phyloP scores from a whole-genome alignment of 2,888 invertebrate genomes.

The Epistrophe eligans region DNA sequence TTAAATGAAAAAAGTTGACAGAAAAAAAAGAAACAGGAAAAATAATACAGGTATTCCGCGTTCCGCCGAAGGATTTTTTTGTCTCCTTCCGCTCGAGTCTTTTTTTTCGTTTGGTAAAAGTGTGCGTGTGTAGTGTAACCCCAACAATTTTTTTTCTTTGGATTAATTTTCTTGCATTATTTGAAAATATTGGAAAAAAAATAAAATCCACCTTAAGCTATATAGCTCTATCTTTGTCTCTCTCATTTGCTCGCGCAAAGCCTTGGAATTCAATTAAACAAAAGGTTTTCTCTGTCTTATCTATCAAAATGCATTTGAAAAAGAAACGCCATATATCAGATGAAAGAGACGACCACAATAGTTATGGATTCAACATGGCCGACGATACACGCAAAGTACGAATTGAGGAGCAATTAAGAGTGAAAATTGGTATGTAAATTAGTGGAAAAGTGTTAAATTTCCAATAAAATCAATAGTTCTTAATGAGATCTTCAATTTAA shows the following conservation, averaged over 20 bases:
- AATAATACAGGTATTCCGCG: slow-evolving; percentile 20
- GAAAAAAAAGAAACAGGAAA: slow-evolving; percentile 39
- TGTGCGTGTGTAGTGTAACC: slow-evolving; percentile 61
- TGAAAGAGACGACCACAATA: slow-evolving; percentile 79
- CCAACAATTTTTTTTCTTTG: slow-evolving; percentile 38
- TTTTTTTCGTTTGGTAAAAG: slow-evolving; percentile 56
- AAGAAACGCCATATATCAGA: slow-evolving; percentile 82
- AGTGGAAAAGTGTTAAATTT: slow-evolving; percentile 66
- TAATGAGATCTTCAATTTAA: slow-evolving; percentile 34
- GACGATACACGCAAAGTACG: slow-evolving; percentile 95
- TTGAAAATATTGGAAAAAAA: slow-evolving; percentile 44
- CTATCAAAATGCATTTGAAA: slow-evolving; percentile 80
- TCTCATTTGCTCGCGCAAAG: slow-evolving; percentile 73
- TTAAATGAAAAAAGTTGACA: slow-evolving; percentile 44
- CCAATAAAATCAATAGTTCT: slow-evolving; percentile 28
- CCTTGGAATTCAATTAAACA: background rate
- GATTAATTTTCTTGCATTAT: slow-evolving; percentile 57
- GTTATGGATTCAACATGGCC: slow-evolving; percentile 96
- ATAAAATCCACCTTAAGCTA: slow-evolving; percentile 33
- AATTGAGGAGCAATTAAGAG: slow-evolving; percentile 96
- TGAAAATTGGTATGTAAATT: slow-evolving; percentile 94
- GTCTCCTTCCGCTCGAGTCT: slow-evolving; percentile 58
- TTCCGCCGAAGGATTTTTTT: slow-evolving; percentile 61
- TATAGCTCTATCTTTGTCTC: slow-evolving; percentile 72
- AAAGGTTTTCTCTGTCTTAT: slow-evolving; percentile 72